Percentiles rank a stretch among this genome's conserved stretches.
These are phyloP conservation scores for Mobula hypostoma DNA, from an alignment of 2,113 vertebrate species.

Conservation along the genomic window DNA sequence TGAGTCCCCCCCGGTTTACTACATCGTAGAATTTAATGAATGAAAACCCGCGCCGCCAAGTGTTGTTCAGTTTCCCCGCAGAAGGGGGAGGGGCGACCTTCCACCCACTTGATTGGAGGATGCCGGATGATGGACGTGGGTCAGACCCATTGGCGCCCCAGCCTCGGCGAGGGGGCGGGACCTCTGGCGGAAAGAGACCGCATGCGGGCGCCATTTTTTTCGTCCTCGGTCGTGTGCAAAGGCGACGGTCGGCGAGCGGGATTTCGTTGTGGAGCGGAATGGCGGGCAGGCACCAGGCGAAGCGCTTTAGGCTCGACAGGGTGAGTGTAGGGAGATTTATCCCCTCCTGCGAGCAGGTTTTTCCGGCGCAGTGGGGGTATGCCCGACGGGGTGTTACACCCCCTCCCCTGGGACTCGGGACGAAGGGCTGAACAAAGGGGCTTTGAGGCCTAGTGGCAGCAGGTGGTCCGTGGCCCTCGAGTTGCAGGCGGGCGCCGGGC, in stretches of 20 bases:
- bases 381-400: too few relatives aligned
- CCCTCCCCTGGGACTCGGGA: background rate
- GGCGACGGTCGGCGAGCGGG: background rate
- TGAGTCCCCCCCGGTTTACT: too few relatives aligned
- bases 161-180: background rate
- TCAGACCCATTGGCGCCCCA: background rate
- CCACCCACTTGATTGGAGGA: background rate
- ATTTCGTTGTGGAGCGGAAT: background rate
- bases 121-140: background rate
- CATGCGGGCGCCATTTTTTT: background rate
- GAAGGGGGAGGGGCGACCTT: background rate
- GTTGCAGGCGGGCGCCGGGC: too few relatives aligned
- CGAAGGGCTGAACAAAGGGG: background rate
- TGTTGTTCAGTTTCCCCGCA: background rate
- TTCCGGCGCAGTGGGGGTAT: too few relatives aligned
- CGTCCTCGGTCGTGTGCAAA: background rate
- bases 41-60: background rate
- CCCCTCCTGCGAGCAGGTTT: background rate
- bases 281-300: conserved; percentile 37
- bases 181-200: background rate
- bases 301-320: conserved; percentile 28
- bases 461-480: background rate
- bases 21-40: background rate
- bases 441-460: background rate
- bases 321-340: background rate